Evolutionary conservation across 2,888 invertebrate genomes (phyloP).

Genomic region (Phyllotreta cruciferae): DNA sequence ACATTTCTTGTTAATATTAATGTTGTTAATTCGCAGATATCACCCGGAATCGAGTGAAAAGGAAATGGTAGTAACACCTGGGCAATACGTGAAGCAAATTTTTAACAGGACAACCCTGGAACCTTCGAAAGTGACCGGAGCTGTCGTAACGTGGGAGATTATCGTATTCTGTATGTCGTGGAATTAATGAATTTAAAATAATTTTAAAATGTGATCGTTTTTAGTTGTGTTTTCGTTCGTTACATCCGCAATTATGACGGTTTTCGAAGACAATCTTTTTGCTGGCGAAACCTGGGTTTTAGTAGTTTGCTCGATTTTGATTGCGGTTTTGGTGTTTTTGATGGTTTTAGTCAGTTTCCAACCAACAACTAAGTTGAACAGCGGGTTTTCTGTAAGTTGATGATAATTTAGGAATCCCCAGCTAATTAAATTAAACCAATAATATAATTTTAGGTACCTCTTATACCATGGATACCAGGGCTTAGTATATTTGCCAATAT

Average conservation of each 20-base stretch:
- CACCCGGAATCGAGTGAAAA: slow-evolving; percentile 58
- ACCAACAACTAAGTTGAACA: slow-evolving; percentile 67
- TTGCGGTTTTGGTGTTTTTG: slow-evolving; percentile 56
- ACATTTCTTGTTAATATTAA: neutral
- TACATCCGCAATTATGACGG: slow-evolving; percentile 54
- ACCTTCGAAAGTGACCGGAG: slow-evolving; percentile 62
- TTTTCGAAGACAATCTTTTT: slow-evolving; percentile 54
- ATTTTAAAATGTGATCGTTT: slow-evolving; percentile 14
- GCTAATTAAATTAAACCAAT: neutral
- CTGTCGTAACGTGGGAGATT: slow-evolving; percentile 62
- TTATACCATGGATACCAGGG: slow-evolving; percentile 82
- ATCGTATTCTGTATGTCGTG: slow-evolving; percentile 61
- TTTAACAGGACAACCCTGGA: slow-evolving; percentile 57
- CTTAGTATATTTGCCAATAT: slow-evolving; percentile 83
- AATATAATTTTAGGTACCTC: slow-evolving; percentile 70
- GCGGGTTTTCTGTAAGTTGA: slow-evolving; percentile 68
- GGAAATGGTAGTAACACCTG: slow-evolving; percentile 48
- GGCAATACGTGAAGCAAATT: slow-evolving; percentile 58
- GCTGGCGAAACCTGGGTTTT: slow-evolving; percentile 55
- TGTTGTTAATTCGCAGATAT: slow-evolving; percentile 52
- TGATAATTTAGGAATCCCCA: neutral
- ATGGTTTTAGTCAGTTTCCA: slow-evolving; percentile 67
- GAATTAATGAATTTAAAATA: neutral
- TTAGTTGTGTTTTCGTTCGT: slow-evolving; percentile 54
- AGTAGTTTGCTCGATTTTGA: slow-evolving; percentile 53